Base-by-base conservation (phyloP, 2,797 vertebrate species). In the Neosilurus mollespiculum region DNA sequence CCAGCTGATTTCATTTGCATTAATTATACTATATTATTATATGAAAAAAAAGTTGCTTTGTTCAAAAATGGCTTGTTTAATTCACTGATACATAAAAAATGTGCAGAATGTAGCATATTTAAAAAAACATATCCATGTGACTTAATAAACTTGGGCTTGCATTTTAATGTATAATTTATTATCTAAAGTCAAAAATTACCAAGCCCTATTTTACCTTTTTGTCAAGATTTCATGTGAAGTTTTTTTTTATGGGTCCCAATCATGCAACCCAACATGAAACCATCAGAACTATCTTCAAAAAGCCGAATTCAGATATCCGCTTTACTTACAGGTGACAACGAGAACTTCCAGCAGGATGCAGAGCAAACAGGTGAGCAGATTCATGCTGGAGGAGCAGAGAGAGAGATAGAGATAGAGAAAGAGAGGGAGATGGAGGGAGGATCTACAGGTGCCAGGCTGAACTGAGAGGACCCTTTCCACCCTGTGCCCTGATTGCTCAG, bases 261-360 rank as follows among this genome's bases (percentile, higher is more conserved):
- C 20, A 14, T 43, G 22, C 67, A 12, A 64, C 62, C 80, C 11
- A 72, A 3, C 3, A 8, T 64, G 66, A 37, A 69, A 59, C 3
- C 51, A 51, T 37, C 43, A 62, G 84, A 43, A 34, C 18, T 12
- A 77, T 88, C 81, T 70, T 9, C 26, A 59, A 22, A 26, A 59
- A 73, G 11, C 11, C 22, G 15, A 51, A 14, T 11, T 51, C 20
- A n/a, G 24, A 34, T 56, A 11, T 86, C 43, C 65, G 94, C 11
- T 88, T 54, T 86, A 95, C 95, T 95, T 89, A 95, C 95, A 93
- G 78, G 82, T 91, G 24, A 90, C 88, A 62, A 88, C 69, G 64
- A 93, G 82, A 58, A 92, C 61, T 81, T 92, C 86, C 86, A 93
- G 4, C 75, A 95, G 80, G 53, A 93, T 15, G 73, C 85, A 93